These are phyloP conservation scores for Haliclona indistincta DNA, from an alignment of 37 sponge, comb jelly and placozoan species.

Conservation along the genomic window DNA sequence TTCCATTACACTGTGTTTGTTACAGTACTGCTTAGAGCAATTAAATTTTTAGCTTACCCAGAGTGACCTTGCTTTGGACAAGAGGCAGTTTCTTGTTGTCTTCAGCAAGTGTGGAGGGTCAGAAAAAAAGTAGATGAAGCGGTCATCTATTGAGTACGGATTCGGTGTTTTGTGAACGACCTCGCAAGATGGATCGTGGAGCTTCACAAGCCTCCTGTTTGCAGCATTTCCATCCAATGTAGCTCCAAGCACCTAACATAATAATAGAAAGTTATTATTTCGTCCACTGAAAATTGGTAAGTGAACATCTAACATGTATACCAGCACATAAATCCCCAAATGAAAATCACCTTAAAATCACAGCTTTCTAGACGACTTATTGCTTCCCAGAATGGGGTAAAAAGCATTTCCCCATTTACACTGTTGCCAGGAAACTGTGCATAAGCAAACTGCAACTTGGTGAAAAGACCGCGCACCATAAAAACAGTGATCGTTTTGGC, in stretches of 20 bases:
- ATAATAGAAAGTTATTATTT: neutral
- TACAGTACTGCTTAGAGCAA: neutral
- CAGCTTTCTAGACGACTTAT: constrained; percentile 14
- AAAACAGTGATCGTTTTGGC: constrained; percentile 13
- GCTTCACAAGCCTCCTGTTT: constrained; percentile 18
- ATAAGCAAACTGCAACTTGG: constrained; percentile 10
- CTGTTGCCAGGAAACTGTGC: constrained; percentile 20
- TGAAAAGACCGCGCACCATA: constrained; percentile 18
- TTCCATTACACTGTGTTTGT: constrained; percentile 31
- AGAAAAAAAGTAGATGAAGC: constrained; percentile 43
- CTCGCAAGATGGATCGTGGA: constrained; percentile 10
- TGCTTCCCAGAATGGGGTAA: constrained; percentile 1
- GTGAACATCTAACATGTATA: no score
- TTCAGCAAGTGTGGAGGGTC: constrained; percentile 57
- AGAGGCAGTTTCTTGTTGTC: constrained; percentile 38
- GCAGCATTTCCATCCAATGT: constrained; percentile 19
- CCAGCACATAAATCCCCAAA: neutral
- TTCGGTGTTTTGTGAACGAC: constrained; percentile 28
- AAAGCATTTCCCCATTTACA: neutral
- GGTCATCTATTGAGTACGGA: constrained; percentile 28
- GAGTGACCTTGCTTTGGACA: constrained; percentile 6
- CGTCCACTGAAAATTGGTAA: no score
- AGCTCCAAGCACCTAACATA: neutral
- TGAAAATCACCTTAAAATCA: constrained; percentile 5
- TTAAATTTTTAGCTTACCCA: constrained; percentile 21